Evolutionary conservation across 2,113 vertebrate species (phyloP), one percentile per base, ranked within the genome.

Genomic region (Eudyptes chrysolophus): DNA sequence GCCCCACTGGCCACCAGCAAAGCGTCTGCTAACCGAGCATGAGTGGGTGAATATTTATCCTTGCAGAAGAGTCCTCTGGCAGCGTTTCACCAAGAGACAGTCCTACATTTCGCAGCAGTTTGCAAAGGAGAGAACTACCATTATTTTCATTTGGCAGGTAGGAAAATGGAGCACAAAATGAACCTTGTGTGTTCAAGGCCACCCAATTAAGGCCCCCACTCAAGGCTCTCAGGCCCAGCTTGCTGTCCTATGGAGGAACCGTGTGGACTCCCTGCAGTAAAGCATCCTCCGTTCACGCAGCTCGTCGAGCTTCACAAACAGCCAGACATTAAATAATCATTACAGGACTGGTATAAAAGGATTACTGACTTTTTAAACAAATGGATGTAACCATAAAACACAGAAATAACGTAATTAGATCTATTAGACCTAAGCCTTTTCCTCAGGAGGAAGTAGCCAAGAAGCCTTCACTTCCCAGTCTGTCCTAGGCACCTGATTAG

Each of bases 311-410:
- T 49, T 92, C 84, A 89, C 83, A 69, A 95, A 87, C 69, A 94
- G 74, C 21, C 69, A 89, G 66, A 65, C 65, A 82, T 82, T 75
- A 94, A 97, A 89, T 90, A 92, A 94, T 92, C 86, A 89, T 91
- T 94, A 90, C n/a, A 92, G 84, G 52, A 71, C 77, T 44, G 55
- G 61, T 91, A 96, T 89, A 93, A 97, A 97, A 93, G 84, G 77
- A 79, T 89, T 96, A 87, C 61, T 52, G 85, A 92, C 69, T 89
- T 94, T 92, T 91, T 34, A 82, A 94, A 96, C 76, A 87, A 94
- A 96, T 61, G n/a, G 57, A 42, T 79, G 36, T 27, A 85, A 94
- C 70, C 65, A 79, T 61, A 89, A 89, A 87, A 18, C 30, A 92
- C 61, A 92, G 72, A 89, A 94, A 87, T 89, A 91, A 87, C 0